phyloP scores from a whole-genome alignment of 2,888 invertebrate genomes.

The Cephus pulcher region DNA sequence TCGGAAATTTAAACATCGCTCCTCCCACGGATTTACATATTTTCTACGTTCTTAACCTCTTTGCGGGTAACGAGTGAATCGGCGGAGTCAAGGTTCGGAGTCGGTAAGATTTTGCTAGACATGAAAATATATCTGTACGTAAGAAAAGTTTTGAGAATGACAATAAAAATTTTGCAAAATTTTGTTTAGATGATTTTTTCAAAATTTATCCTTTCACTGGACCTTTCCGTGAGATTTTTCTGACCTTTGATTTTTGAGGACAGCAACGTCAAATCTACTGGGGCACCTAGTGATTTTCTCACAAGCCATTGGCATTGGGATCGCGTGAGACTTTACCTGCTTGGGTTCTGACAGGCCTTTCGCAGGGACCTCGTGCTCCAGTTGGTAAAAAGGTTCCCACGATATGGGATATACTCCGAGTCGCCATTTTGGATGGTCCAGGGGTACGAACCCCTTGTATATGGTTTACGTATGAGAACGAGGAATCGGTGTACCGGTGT shows the following conservation, averaged over 20 bases:
- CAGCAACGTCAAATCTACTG: conserved; percentile 37
- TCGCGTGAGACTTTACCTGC: conserved; percentile 58
- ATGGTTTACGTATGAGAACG: neutral
- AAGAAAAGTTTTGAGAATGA: neutral
- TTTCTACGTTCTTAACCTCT: conserved; percentile 27
- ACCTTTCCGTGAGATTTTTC: neutral
- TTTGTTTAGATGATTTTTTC: too few relatives aligned
- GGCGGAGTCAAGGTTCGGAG: neutral
- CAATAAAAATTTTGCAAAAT: neutral
- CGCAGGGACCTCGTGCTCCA: conserved; percentile 54
- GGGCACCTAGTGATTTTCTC: conserved; percentile 38
- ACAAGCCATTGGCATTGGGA: conserved; percentile 27
- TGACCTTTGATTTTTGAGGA: neutral
- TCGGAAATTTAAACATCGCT: conserved; percentile 58
- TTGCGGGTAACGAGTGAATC: conserved; percentile 12
- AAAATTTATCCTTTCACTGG: neutral
- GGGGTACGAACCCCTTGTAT: conserved; percentile 28
- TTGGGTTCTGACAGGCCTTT: conserved; percentile 43
- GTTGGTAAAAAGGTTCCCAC: conserved; percentile 65
- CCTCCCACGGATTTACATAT: conserved; percentile 36
- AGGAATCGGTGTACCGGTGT: neutral
- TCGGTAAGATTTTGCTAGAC: neutral
- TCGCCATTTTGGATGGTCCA: conserved; percentile 49
- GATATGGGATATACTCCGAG: conserved; percentile 44
- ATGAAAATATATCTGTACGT: neutral